Base-by-base conservation (phyloP, 2,113 vertebrate species). In the Paraplagusia blochii region DNA sequence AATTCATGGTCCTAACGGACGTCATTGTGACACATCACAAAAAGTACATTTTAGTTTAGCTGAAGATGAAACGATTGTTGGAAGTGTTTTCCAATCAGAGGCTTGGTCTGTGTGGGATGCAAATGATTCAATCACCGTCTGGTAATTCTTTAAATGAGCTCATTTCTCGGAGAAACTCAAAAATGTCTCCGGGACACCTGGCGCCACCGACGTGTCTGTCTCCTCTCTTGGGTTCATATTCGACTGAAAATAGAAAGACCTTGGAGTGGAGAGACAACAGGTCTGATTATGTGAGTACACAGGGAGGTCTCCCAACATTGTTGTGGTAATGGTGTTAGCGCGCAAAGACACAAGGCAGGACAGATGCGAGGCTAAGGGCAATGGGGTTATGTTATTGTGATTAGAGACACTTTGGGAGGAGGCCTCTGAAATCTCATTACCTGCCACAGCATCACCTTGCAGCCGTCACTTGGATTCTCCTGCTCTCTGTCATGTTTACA, bases 281-380 rank as follows among this genome's bases (percentile, higher is more conserved):
- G 71, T 76, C 72, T 81, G 65, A 79, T 83, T 80, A 72, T 80
- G 58, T 71, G 74, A 69, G 77, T 79, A 83, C 77, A 78, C 65
- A 82, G 69, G 77, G 85, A 76, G 79, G 79, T 83, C 76, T 85
- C 67, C 74, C 56, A 69, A 70, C 82, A 76, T 76, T 75, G 81
- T 70, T 63, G 80, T 81, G 75, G 80, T 88, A 89, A 89, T 89
- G 84, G 80, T 72, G 67, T 90, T 87, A 85, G 81, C 63, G 72
- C 77, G 66, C 73, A 60, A 58, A 68, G 80, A 82, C 68, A 75
- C 69, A 46, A 82, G 73, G 72, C 72, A 67, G 79, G 82, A 82
- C 84, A 77, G 79, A 86, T 84, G 80, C 69, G 62, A 67, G 72
- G 70, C 58, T 80, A 77, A 85, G 79, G 85, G 70, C 81, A 77